Conservation (phyloP, 2,797 vertebrate species). For the Podarcis lilfordi region DNA sequence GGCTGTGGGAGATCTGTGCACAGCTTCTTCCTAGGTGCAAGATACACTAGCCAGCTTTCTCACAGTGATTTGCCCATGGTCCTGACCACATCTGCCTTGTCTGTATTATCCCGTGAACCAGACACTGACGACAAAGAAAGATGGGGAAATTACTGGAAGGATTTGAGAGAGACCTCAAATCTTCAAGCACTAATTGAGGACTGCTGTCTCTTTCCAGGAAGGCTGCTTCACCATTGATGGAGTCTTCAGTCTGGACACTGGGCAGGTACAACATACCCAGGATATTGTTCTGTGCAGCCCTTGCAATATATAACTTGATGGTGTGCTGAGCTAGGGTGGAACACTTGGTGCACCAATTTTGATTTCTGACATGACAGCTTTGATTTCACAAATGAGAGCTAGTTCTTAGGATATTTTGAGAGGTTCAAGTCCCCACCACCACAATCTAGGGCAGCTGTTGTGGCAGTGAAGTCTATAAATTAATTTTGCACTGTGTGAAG, state of each 20-base stretch:
- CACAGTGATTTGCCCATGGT: too few species aligned
- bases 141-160: too few species aligned
- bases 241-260: slow-evolving; percentile 73
- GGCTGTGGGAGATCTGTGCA: too few species aligned
- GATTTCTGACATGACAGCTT: neutral
- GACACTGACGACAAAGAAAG: too few species aligned
- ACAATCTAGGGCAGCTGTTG: neutral
- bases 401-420: neutral
- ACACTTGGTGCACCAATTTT: neutral
- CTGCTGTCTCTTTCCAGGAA: slow-evolving; percentile 40
- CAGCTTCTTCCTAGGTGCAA: too few species aligned
- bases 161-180: too few species aligned
- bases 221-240: slow-evolving; percentile 77
- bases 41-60: too few species aligned
- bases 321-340: neutral
- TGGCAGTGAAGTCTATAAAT: neutral
- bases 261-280: slow-evolving; percentile 77
- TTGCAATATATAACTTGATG: neutral
- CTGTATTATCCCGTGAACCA: too few species aligned
- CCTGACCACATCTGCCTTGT: too few species aligned
- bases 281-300: neutral
- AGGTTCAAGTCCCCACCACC: too few species aligned
- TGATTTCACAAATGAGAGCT: neutral
- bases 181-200: neutral
- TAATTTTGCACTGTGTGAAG: neutral